These are phyloP conservation scores for Trachelus iudaicus DNA, from an alignment of 2,888 invertebrate genomes.

Conservation along the genomic window DNA sequence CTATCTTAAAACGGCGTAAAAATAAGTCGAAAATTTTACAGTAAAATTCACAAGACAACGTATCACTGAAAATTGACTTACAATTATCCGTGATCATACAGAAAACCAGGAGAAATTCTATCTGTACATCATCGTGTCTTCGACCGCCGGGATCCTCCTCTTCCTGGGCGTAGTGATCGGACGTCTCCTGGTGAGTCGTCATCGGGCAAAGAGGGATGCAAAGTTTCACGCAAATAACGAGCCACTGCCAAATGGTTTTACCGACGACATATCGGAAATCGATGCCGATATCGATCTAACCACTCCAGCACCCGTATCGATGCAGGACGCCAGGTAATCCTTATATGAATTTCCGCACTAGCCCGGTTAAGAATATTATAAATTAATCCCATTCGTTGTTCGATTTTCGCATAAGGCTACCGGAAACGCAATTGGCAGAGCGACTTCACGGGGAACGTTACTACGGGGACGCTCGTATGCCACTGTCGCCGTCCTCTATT, in stretches of 20 bases:
- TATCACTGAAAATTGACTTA: not conserved
- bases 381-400: not conserved
- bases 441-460: conserved; percentile 60
- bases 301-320: conserved; percentile 74
- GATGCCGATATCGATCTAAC: conserved; percentile 83
- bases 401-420: conserved; percentile 44
- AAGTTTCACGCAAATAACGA: conserved; percentile 81
- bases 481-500: conserved; percentile 50
- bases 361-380: not conserved
- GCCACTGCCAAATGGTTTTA: conserved; percentile 83
- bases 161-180: conserved; percentile 79
- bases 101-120: conserved; percentile 84
- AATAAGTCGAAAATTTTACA: not conserved
- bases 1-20: not conserved
- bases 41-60: not conserved
- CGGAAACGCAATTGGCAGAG: conserved; percentile 59
- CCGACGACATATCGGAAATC: conserved; percentile 88
- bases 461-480: conserved; percentile 56
- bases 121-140: conserved; percentile 83
- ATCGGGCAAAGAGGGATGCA: conserved; percentile 72
- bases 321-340: conserved; percentile 59
- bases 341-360: not conserved
- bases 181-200: conserved; percentile 76
- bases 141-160: conserved; percentile 77
- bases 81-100: conserved; percentile 58